These are phyloP conservation scores for Nephotettix cincticeps DNA, from an alignment of 1,140 invertebrate genomes.

Conservation along the genomic window DNA sequence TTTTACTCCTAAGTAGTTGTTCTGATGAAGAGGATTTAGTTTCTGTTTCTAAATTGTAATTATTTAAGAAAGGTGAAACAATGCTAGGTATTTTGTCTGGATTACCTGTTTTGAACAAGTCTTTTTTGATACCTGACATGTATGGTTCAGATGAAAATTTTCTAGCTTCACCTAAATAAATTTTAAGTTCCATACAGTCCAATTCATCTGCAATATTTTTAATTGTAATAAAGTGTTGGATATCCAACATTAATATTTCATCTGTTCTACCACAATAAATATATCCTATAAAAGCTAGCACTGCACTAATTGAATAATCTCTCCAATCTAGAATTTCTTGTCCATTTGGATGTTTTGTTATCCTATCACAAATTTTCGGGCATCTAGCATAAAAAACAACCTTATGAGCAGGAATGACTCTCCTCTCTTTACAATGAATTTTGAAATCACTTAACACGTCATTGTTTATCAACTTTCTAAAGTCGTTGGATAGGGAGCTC, in stretches of 20 bases:
- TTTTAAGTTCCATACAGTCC: not conserved
- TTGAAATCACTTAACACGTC: slow-evolving; percentile 35
- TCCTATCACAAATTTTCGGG: slow-evolving; percentile 32
- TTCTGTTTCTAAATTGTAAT: too few relatives aligned
- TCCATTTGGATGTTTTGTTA: slow-evolving; percentile 22
- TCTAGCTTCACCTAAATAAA: not conserved
- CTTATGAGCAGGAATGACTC: slow-evolving; percentile 33
- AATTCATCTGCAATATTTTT: not conserved
- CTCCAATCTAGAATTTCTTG: slow-evolving; percentile 35
- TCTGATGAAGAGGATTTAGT: too few relatives aligned
- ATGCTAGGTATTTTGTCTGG: too few relatives aligned
- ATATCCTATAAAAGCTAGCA: slow-evolving; percentile 30
- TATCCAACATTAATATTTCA: not conserved
- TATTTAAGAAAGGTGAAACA: too few relatives aligned
- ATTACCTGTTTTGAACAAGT: too few relatives aligned
- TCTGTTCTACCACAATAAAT: slow-evolving; percentile 28
- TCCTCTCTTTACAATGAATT: slow-evolving; percentile 32
- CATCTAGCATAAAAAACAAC: slow-evolving; percentile 34
- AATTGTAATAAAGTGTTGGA: not conserved
- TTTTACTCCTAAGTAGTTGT: too few relatives aligned
- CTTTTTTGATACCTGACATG: too few relatives aligned
- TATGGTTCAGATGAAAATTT: too few relatives aligned
- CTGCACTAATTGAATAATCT: slow-evolving; percentile 21
- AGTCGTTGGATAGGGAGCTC: slow-evolving; percentile 26
- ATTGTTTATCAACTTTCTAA: slow-evolving; percentile 32